Evolutionary conservation across 2,797 vertebrate genomes (phyloP), one percentile per base, ranked within the genome.

Genomic region (Sebastes iracundus): DNA sequence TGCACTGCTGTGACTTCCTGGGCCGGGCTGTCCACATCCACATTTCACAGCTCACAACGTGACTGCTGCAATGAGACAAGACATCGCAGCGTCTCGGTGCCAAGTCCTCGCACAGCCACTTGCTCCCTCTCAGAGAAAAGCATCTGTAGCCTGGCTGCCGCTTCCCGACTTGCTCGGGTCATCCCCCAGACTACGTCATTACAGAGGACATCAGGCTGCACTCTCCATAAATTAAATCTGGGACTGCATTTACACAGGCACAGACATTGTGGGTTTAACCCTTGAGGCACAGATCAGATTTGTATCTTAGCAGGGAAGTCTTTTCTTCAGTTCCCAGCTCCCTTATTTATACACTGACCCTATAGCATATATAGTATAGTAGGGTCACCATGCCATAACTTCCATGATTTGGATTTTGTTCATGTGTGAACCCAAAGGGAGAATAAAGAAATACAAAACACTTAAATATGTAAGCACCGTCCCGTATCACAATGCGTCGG

Each of bases 191-290:
- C 91, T 89, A 90, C 93, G 91, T 94, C 92, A 94, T 93, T 88
- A 90, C 81, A 89, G 91, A 92, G 91, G 92, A 93, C 92, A 92
- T 94, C 87, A 90, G 88, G 88, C 84, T 86, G 91, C 88, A 94
- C 92, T 87, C 83, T 91, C 90, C 87, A 94, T 93, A 91, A 95
- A 95, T 95, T 93, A 93, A 90, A 92, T 89, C 85, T 79, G 75
- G 82, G 78, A 87, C 81, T 90, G 85, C 87, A 85, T 91, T 92
- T 88, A 88, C 83, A 82, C 82, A 67, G 83, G 66, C 67, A 78
- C 66, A 72, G 68, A 49, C 63, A 23, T 53, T 79, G 79, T 75
- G 68, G 55, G 53, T 88, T 92, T 87, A 88, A 90, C 89, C 84
- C 87, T 77, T 87, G 27, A 84, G 70, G 72, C 52, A 25, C 77